phyloP scores from a whole-genome alignment of 2,888 invertebrate species.

The Chydorus sphaericus region DNA sequence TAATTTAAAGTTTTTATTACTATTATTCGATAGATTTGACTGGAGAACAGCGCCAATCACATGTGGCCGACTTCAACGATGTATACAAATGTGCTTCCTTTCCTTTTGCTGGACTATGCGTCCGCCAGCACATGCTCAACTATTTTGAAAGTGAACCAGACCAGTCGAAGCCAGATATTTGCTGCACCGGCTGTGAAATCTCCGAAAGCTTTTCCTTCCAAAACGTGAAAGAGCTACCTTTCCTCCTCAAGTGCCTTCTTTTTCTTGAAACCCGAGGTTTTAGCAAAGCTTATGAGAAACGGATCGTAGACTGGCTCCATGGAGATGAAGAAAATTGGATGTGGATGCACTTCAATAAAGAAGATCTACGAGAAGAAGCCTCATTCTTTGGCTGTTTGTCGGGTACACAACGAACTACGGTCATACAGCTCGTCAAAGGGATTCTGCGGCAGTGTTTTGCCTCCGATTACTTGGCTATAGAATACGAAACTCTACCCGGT shows the following conservation, averaged over 20 bases:
- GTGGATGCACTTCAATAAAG: neutral
- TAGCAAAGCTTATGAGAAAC: neutral
- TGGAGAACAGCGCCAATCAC: too few relatives aligned
- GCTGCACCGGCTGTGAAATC: neutral
- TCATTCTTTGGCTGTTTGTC: neutral
- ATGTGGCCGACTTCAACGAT: too few relatives aligned
- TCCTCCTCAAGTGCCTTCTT: neutral
- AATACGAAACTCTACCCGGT: neutral
- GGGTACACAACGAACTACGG: neutral
- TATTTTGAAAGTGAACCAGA: too few relatives aligned
- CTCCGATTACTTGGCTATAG: neutral
- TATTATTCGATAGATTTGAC: too few relatives aligned
- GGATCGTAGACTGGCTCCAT: neutral
- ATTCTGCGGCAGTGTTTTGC: neutral
- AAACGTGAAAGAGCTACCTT: neutral
- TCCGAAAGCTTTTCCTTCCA: neutral
- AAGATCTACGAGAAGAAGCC: neutral
- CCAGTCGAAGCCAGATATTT: too few relatives aligned
- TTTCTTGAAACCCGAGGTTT: neutral
- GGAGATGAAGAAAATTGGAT: neutral
- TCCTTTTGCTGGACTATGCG: too few relatives aligned
- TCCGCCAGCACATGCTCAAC: too few relatives aligned
- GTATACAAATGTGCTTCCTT: too few relatives aligned
- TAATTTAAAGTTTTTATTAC: too few relatives aligned
- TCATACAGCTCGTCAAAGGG: neutral